These are phyloP conservation scores for Venturia canescens DNA, from an alignment of 1,140 invertebrate species.

Conservation along the genomic window DNA sequence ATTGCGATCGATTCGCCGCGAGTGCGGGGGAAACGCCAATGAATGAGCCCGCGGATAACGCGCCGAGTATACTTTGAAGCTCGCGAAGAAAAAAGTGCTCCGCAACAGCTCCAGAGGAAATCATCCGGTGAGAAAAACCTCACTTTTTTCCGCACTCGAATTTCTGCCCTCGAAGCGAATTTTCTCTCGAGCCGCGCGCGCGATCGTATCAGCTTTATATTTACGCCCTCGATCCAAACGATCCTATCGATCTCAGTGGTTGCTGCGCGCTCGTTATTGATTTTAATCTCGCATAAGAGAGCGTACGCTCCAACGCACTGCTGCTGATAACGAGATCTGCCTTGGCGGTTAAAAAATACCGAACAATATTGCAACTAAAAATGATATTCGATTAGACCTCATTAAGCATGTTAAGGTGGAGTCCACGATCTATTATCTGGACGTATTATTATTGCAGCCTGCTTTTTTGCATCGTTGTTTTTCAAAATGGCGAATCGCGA, in stretches of 20 bases:
- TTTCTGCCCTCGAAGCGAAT: not conserved
- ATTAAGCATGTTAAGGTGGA: too few species aligned
- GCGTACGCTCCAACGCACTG: not conserved
- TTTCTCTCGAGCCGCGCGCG: not conserved
- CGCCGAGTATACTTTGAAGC: not conserved
- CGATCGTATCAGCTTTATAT: constrained; percentile 14
- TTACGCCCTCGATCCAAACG: not conserved
- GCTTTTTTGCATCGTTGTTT: too few species aligned
- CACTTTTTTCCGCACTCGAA: not conserved
- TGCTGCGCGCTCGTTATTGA: not conserved
- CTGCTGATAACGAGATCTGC: not conserved
- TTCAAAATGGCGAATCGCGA: too few species aligned
- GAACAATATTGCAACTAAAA: not conserved
- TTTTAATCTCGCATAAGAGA: not conserved
- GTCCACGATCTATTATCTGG: too few species aligned
- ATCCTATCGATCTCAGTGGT: not conserved
- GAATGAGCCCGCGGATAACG: not conserved
- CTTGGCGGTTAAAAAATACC: too few species aligned
- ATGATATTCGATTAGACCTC: not conserved
- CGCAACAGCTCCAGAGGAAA: not conserved
- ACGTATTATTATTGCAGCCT: too few species aligned
- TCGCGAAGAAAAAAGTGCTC: too few species aligned
- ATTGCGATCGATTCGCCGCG: constrained; percentile 41
- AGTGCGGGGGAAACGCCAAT: not conserved
- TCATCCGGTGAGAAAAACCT: not conserved